Conservation (phyloP, 2,797 vertebrate genomes). For the Bovichtus variegatus region DNA sequence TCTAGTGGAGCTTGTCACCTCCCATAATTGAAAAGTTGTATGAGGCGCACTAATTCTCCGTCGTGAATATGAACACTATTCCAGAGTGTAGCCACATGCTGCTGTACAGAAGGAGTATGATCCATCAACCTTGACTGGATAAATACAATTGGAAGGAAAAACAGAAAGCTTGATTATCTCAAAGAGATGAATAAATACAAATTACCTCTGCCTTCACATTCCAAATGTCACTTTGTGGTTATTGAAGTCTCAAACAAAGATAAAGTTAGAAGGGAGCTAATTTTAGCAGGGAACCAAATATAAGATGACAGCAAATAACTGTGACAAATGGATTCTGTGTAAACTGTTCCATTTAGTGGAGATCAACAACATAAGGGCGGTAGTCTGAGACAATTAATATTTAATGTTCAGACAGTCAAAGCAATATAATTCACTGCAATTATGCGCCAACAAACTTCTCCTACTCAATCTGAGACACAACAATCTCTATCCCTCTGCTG, state of each 20-base stretch:
- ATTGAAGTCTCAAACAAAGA: conserved; percentile 37
- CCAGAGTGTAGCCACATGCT: not conserved
- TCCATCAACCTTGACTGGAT: conserved; percentile 9
- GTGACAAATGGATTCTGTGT: conserved; percentile 66
- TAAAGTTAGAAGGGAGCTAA: conserved; percentile 37
- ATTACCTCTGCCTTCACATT: conserved; percentile 30
- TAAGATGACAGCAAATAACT: conserved; percentile 69
- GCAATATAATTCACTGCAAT: conserved; percentile 61
- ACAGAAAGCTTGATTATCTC: conserved; percentile 51
- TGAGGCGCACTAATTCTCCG: not conserved
- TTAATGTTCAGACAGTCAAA: conserved; percentile 63
- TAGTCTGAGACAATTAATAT: conserved; percentile 73
- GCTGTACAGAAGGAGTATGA: not conserved
- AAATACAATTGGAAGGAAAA: conserved; percentile 32
- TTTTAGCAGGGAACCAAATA: conserved; percentile 48
- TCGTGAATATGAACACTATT: not conserved
- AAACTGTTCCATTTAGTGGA: conserved; percentile 67
- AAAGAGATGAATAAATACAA: conserved; percentile 57
- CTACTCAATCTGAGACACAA: conserved; percentile 22
- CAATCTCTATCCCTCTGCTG: not conserved
- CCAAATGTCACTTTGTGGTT: conserved; percentile 54
- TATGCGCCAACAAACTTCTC: conserved; percentile 55
- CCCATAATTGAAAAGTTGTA: not conserved
- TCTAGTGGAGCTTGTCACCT: not conserved
- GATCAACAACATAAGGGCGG: conserved; percentile 67